Evolutionary conservation across 2,797 vertebrate species (phyloP).

Genomic region (Synanceia verrucosa): DNA sequence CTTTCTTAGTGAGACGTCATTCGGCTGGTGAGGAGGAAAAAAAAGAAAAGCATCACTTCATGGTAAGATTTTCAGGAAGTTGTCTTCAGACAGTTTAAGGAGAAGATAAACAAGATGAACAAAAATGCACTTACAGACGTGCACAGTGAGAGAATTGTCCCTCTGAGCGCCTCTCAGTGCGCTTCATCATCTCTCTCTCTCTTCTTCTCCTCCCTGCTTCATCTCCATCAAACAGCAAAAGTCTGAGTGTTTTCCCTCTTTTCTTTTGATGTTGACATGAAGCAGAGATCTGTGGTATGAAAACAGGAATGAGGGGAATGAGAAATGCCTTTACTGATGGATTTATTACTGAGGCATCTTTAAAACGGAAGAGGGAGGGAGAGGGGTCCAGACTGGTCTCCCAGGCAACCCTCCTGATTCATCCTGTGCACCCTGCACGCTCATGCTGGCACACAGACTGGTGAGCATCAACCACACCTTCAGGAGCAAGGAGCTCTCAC

Average conservation of each 20-base stretch:
- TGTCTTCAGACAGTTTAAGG: constrained; percentile 39
- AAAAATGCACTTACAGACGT: constrained; percentile 42
- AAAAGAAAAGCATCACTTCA: constrained; percentile 44
- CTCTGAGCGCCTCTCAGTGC: constrained; percentile 44
- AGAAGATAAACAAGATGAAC: constrained; percentile 50
- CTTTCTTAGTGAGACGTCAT: constrained; percentile 73
- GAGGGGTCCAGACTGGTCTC: constrained; percentile 73
- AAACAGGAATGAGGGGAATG: constrained; percentile 33
- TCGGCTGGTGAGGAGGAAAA: constrained; percentile 38
- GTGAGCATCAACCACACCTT: constrained; percentile 61
- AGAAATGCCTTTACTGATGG: constrained; percentile 56
- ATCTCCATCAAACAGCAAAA: constrained; percentile 20
- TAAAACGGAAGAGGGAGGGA: constrained; percentile 34
- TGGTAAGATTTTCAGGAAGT: constrained; percentile 66
- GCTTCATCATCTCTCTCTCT: constrained; percentile 41
- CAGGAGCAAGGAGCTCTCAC: constrained; percentile 39
- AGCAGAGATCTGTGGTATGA: constrained; percentile 48
- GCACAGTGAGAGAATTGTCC: constrained; percentile 50
- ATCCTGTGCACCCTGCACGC: constrained; percentile 28
- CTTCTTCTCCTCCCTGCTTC: constrained; percentile 26
- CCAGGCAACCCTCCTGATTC: constrained; percentile 77
- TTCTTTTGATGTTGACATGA: constrained; percentile 47
- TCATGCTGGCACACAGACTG: constrained; percentile 23
- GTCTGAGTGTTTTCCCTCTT: background rate
- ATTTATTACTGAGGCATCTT: constrained; percentile 71